Base-by-base conservation (phyloP, 2,888 invertebrate genomes). In the Nomada goodeniana region DNA sequence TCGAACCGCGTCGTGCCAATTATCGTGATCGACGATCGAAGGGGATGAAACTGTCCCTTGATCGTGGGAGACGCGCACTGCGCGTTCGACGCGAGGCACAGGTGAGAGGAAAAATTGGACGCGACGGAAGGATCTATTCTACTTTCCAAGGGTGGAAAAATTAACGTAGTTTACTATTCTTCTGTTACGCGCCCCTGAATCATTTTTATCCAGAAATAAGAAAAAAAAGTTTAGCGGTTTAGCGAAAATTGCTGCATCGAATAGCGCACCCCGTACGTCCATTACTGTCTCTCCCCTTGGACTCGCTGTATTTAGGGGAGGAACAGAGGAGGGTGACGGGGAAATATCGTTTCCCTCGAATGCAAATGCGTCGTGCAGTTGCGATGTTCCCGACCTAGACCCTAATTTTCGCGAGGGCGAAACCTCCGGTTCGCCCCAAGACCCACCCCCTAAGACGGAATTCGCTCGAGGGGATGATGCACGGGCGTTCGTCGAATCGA, bases 301-400 rank as follows among this genome's bases (percentile, higher is more conserved):
- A 36, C 44, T n/a, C n/a, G n/a, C 3, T 9, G 10, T 13, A 5
- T 42, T n/a, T 3, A 50, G 26, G 4, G 5, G 11, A 10, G 44
- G 18, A 47, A 69, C 5, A 15, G 26, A 20, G 26, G 7, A 13
- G 23, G 3, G 18, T 2, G 61, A 53, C n/a, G 11, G 10, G 26
- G 36, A 20, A 47, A 55, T 53, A 72, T 23, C 15, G 36, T 10
- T 52, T 47, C n/a, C 26, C 20, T 44, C 20, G 44, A 73, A 73
- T 60, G 59, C 42, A 76, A 72, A 76, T 55, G 36, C 47, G 47
- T 36, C 47, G 13, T 29, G 53, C 64, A 73, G 50, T 64, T 76
- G 74, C 18, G 57, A 64, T 11, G 42, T 74, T 73, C 76, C 76
- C 64, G 76, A 76, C 76, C 76, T 76, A 76, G 76, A 57, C 42